Percentiles rank a stretch among this genome's conserved stretches.
Conservation (phyloP, 2,888 invertebrate genomes). For the Caenorhabditis japonica region DNA sequence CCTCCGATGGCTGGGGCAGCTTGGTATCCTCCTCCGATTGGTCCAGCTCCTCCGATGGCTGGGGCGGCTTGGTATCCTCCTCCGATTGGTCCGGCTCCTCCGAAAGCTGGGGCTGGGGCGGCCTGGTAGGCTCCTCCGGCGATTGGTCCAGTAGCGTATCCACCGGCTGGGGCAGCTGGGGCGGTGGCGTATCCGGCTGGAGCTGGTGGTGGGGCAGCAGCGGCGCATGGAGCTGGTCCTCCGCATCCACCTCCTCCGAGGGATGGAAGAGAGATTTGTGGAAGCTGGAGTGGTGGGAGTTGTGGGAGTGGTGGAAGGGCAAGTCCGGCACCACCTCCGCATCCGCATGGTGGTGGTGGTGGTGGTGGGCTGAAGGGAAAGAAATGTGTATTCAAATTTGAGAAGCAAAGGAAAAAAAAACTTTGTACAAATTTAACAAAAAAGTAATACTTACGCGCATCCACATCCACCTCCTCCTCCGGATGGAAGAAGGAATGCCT, state of each 20-base stretch:
- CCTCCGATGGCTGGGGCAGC: conserved; percentile 36
- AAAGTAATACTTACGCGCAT: conserved; percentile 54
- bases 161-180: conserved; percentile 54
- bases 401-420: conserved; percentile 8
- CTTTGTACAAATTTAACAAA: not conserved
- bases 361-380: conserved; percentile 53
- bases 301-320: conserved; percentile 41
- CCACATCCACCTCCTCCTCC: conserved; percentile 57
- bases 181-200: conserved; percentile 51
- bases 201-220: conserved; percentile 44
- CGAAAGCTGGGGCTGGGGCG: conserved; percentile 19
- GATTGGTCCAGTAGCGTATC: conserved; percentile 7
- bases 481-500: conserved; percentile 54
- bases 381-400: not conserved
- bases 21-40: conserved; percentile 19
- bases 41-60: conserved; percentile 15
- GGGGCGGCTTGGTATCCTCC: conserved; percentile 21
- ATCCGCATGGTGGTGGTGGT: conserved; percentile 57
- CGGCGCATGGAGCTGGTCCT: conserved; percentile 39
- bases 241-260: conserved; percentile 62
- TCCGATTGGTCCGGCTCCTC: conserved; percentile 25
- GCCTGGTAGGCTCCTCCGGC: conserved; percentile 36
- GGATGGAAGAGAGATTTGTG: conserved; percentile 49
- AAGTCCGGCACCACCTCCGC: conserved; percentile 55
- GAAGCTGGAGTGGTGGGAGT: conserved; percentile 60